Evolutionary conservation across 2,797 vertebrate species (phyloP), one percentile per base, ranked within the genome.

Genomic region (Sternotherus odoratus): DNA sequence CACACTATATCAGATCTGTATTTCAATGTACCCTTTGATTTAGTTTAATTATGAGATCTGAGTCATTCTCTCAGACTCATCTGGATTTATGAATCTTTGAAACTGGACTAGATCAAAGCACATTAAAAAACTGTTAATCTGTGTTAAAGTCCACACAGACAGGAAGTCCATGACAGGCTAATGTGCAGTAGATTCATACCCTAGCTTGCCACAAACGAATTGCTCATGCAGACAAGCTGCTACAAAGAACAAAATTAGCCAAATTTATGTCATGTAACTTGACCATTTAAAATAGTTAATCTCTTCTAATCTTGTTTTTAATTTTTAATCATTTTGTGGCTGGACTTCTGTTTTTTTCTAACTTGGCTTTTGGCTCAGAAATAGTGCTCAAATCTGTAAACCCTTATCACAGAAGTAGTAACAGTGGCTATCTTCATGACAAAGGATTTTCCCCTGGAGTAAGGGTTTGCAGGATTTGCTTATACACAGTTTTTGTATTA

Each of bases 11-110:
- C 19, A 0, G 87, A 95, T 95, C 93, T 95, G 87, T 86, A 91
- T 92, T 95, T 95, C 95, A 96, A 94, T n/a, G 93, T 93, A 2
- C 16, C n/a, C 85, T 94, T 93, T 90, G 96, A 95, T 94, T 91
- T 87, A 91, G 83, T 91, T 93, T 94, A 86, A 92, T 92, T 86
- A 79, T 33, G 48, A 94, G 88, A 96, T 90, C 85, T 96, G 92
- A 96, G 93, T 97, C 88, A 94, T 60, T 46, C 12, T 77, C 3
- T 49, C 30, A 95, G 79, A 91, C 95, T 90, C 92, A 89, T 93
- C 77, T 54, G 87, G 90, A 92, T 96, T 89, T 92, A 92, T 26
- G 74, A 95, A 87, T 91, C 60, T 93, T 75, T 17, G 57, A 63
- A 63, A 63, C 30, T 9, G 57, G 15, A n/a, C 15, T 63, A 16